phyloP scores from a whole-genome alignment of 2,888 invertebrate genomes.

The Scaptomyza polygonia region DNA sequence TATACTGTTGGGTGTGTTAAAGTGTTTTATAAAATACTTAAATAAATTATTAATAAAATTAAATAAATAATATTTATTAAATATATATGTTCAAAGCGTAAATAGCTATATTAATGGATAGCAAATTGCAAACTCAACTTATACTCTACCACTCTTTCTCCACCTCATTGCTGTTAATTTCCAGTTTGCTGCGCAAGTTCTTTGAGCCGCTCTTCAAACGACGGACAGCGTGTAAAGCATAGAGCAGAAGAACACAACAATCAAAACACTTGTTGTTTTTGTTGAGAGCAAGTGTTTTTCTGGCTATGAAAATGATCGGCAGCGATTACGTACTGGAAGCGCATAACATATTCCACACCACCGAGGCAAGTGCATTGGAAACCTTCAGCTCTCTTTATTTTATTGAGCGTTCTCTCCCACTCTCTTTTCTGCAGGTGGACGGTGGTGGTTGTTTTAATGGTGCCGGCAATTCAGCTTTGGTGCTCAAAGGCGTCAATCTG shows the following conservation, averaged over 20 bases:
- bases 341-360: conserved; percentile 94
- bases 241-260: conserved; percentile 58
- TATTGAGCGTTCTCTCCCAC: conserved; percentile 34
- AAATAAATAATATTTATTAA: no score
- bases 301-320: conserved; percentile 88
- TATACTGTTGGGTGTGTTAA: conserved; percentile 10
- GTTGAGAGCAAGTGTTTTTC: conserved; percentile 17
- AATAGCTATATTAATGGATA: neutral
- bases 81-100: no score
- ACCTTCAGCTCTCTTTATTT: conserved; percentile 29
- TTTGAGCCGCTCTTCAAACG: conserved; percentile 59
- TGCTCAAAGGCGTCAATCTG: conserved; percentile 96
- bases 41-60: no score
- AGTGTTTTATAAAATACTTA: neutral
- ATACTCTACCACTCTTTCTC: conserved; percentile 3
- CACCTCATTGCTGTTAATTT: conserved; percentile 34
- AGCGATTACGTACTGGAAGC: conserved; percentile 94
- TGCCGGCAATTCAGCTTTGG: conserved; percentile 92
- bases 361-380: conserved; percentile 87
- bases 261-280: conserved; percentile 38
- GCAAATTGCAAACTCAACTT: neutral
- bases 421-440: conserved; percentile 87
- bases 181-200: conserved; percentile 34
- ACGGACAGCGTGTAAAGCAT: conserved; percentile 51
- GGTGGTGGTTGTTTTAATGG: conserved; percentile 91